Base-by-base conservation (phyloP, 2,797 vertebrate species). In the Monodelphis domestica region DNA sequence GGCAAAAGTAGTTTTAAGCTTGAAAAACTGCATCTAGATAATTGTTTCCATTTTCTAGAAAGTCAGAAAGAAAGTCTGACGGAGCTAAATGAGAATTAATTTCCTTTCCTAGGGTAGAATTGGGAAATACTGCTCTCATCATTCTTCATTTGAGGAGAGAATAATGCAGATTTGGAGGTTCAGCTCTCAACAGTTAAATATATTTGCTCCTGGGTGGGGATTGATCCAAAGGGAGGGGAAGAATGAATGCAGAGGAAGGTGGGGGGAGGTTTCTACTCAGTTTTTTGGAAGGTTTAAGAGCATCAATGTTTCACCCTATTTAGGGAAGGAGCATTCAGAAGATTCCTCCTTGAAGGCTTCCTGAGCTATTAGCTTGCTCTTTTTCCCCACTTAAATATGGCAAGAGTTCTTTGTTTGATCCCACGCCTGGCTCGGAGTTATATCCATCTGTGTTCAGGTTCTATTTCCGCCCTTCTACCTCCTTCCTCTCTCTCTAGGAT, bases 21-120 rank as follows among this genome's bases (percentile, higher is more conserved):
- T 51, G 3, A 30, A 55, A 53, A 91, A 91, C 70, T 92, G 89
- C 87, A 94, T 26, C n/a, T 87, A 92, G 56, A 52, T 30, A 6
- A 87, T 93, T 94, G 94, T 55, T 63, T 94, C 90, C 59, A 21
- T 90, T 94, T 59, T 63, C 33, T 78, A 29, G 89, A 53, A 94
- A 91, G 87, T 38, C 63, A 87, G 87, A 51, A 63, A 88, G 53
- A 54, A n/a, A 84, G 54, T 50, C 38, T 84, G 9, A 7, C 0
- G 9, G 2, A 55, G 53, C 54, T 55, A 91, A 63, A 0, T 50
- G 88, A 53, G 21, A 26, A 84, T 26, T 84, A 84, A 50, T 54
- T 91, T 56, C 45, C 9, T 15, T 45, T 30, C 29, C 4, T 12
- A 52, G 50, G 93, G 94, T 45, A 63, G 45, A 89, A 78, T 10